Evolutionary conservation across 2,797 vertebrate genomes (phyloP), one percentile per base, ranked within the genome.

Genomic region (Nothura maculosa): DNA sequence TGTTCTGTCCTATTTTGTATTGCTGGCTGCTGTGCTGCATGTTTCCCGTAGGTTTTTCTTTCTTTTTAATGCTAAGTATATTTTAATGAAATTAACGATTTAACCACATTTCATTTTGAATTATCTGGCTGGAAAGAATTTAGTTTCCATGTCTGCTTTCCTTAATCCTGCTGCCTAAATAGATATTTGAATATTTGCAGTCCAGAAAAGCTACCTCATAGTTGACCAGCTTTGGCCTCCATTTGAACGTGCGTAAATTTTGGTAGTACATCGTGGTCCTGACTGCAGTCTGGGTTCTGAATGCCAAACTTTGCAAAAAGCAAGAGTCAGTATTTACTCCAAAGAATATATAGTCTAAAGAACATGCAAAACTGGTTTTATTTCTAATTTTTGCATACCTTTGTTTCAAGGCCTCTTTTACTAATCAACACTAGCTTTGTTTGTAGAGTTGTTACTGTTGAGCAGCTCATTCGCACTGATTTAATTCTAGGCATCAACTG

Each of bases 81-180:
- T 87, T 85, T 89, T 55, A 91, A 85, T 62, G 3, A 78, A 87
- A 43, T 54, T 81, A 68, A 85, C 1, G 1, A 60, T 72, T 89
- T 83, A 81, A 80, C 18, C 10, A 58, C 24, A 62, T 82, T 77
- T 80, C 61, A 61, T 12, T 77, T 92, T 80, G 18, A 90, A 80
- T 58, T 61, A 54, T 57, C 28, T 67, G 28, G 45, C 48, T 63
- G 36, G 40, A 92, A 90, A 84, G 19, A 48, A 62, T 69, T 81
- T 68, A 1, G 3, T 62, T 89, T 83, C 45, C 14, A 10, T 42
- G 16, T 50, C 74, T 80, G 34, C 38, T 83, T 89, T 93, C 19
- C 38, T 60, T 73, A 83, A 47, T 78, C 11, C 18, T 66, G 6
- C 15, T 78, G 24, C 36, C 36, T 67, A 64, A 82, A 58, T n/a